Evolutionary conservation across 2,888 invertebrate genomes (phyloP).

Genomic region (Thereva unica): DNA sequence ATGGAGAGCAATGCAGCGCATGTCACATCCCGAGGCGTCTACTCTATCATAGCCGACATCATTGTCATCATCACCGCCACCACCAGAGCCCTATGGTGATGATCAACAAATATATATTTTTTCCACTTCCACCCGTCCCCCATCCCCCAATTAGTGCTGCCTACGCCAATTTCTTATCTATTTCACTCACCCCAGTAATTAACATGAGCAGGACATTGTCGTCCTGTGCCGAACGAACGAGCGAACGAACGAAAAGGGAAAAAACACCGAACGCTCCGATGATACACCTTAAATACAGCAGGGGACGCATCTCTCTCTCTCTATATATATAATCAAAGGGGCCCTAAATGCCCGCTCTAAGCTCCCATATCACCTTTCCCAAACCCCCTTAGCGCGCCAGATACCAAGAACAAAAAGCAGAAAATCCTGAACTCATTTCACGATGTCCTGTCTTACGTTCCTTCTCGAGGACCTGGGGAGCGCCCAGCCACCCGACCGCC

Average conservation of each 20-base stretch:
- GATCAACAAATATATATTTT: too few relatives aligned
- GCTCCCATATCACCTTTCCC: background rate
- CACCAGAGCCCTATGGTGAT: too few relatives aligned
- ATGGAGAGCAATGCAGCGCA: too few relatives aligned
- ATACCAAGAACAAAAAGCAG: constrained; percentile 22
- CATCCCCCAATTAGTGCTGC: constrained; percentile 19
- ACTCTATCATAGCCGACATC: too few relatives aligned
- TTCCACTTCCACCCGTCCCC: too few relatives aligned
- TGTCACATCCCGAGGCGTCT: too few relatives aligned
- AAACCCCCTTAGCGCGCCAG: background rate
- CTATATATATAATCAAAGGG: background rate
- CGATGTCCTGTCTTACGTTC: constrained; percentile 27
- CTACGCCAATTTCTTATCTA: constrained; percentile 31
- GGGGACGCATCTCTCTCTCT: constrained; percentile 20
- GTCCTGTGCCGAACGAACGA: background rate
- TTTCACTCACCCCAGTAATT: constrained; percentile 33
- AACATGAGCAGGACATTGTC: constrained; percentile 34
- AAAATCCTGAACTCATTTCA: constrained; percentile 31
- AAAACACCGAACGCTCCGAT: constrained; percentile 1
- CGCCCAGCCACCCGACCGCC: background rate
- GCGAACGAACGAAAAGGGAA: too few relatives aligned
- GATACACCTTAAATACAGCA: constrained; percentile 24
- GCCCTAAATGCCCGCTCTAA: constrained; percentile 15
- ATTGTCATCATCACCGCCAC: too few relatives aligned
- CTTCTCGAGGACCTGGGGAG: background rate